Conservation (phyloP, 2,888 invertebrate species). For the Bombylius major region DNA sequence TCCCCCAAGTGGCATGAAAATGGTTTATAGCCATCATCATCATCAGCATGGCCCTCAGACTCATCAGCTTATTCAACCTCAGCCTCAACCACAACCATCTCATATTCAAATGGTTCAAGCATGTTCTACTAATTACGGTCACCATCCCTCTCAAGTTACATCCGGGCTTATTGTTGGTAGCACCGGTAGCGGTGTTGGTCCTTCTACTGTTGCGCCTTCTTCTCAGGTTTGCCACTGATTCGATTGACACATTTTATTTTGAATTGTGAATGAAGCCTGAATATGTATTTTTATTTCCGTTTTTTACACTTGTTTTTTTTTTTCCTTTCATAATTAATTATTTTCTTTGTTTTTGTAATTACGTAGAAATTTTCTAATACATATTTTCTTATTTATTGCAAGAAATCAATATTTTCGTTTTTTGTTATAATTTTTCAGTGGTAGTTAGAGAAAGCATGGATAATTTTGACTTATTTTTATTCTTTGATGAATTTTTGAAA, state of each 20-base stretch:
- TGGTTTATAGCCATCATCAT: constrained; percentile 3
- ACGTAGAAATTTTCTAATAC: no score
- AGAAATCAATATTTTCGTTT: no score
- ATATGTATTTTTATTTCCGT: no score
- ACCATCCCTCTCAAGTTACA: not conserved
- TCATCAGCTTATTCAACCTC: not conserved
- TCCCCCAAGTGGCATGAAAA: not conserved
- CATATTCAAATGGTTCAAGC: constrained; percentile 5
- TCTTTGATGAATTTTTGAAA: no score
- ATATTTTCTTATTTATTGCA: no score
- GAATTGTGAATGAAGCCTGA: not conserved
- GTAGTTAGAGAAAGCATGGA: no score
- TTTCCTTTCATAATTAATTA: no score
- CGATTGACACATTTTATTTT: not conserved
- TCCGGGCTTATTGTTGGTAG: not conserved
- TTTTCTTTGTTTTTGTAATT: no score
- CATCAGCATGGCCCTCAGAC: constrained; percentile 5
- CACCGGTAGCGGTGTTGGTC: not conserved
- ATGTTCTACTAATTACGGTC: constrained; percentile 10
- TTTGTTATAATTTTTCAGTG: no score
- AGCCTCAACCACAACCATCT: not conserved
- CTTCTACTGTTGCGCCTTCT: not conserved
- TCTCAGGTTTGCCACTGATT: constrained; percentile 7
- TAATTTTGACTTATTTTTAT: no score
- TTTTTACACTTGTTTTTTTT: no score